Evolutionary conservation across 2,113 vertebrate genomes (phyloP).

Genomic region (Capreolus pygargus): DNA sequence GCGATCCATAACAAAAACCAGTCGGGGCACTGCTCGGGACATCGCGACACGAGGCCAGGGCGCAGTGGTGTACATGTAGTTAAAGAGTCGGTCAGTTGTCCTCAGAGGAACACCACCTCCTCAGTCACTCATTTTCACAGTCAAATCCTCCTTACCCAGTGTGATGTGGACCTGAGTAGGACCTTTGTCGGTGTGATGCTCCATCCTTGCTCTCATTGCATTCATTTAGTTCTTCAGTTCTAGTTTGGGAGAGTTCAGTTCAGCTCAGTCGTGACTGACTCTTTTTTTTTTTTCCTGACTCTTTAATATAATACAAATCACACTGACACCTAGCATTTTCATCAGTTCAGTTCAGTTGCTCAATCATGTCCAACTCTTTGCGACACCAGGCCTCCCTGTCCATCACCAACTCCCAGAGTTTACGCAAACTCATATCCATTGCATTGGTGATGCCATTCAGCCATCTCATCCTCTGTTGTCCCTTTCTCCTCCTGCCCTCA

Average conservation of each 20-base stretch:
- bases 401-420: neutral
- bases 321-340: neutral
- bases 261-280: neutral
- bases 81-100: neutral
- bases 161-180: slow-evolving; percentile 87
- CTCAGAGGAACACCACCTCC: neutral
- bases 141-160: slow-evolving; percentile 92
- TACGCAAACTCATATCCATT: neutral
- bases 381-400: neutral
- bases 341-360: neutral
- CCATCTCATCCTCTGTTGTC: neutral
- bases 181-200: slow-evolving; percentile 86
- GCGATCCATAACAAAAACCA: slow-evolving; percentile 95
- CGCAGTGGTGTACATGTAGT: neutral
- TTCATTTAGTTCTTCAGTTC: slow-evolving; percentile 80
- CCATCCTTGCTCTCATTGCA: slow-evolving; percentile 97
- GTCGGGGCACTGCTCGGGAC: slow-evolving; percentile 43
- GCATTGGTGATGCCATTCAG: neutral
- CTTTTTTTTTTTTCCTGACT: neutral
- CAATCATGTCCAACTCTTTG: neutral
- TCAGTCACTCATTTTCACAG: slow-evolving; percentile 88
- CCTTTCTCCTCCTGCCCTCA: neutral
- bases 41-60: accelerated
- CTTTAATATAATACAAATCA: neutral
- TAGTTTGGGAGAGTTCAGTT: neutral